These are phyloP conservation scores for Bombus sylvicola DNA, from an alignment of 1,140 invertebrate species.

Conservation along the genomic window DNA sequence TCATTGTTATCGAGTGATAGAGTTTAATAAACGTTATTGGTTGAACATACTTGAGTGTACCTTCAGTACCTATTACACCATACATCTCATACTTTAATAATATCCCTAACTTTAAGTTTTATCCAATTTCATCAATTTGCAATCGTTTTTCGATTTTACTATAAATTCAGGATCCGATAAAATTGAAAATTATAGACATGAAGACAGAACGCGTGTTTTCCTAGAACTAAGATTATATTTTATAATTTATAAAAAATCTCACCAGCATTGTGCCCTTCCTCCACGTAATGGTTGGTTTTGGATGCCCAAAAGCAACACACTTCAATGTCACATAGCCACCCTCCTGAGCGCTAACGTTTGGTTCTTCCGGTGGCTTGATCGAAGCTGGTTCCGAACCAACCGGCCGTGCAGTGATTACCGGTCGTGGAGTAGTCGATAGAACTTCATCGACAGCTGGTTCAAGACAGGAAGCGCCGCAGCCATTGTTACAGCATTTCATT, in stretches of 20 bases:
- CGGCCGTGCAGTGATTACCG: constrained; percentile 57
- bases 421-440: constrained; percentile 64
- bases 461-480: constrained; percentile 89
- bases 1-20: too few relatives aligned
- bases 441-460: constrained; percentile 81
- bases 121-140: too few relatives aligned
- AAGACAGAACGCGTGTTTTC: too few relatives aligned
- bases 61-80: too few relatives aligned
- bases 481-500: constrained; percentile 91
- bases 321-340: constrained; percentile 88
- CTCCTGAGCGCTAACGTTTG: constrained; percentile 86
- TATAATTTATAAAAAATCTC: constrained; percentile 64
- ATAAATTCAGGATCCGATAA: too few relatives aligned
- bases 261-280: constrained; percentile 88
- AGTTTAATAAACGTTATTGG: too few relatives aligned
- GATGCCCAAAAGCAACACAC: constrained; percentile 89
- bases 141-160: too few relatives aligned
- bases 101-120: too few relatives aligned
- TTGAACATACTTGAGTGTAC: too few relatives aligned
- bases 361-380: constrained; percentile 82
- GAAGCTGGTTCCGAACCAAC: constrained; percentile 76
- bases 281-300: constrained; percentile 90
- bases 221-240: too few relatives aligned
- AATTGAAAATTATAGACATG: too few relatives aligned
- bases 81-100: too few relatives aligned